A percentile compares a stretch with the other conserved stretches of the same genome.
Evolutionary conservation across 2,797 vertebrate species (phyloP).

Genomic region (Melanogrammus aeglefinus): DNA sequence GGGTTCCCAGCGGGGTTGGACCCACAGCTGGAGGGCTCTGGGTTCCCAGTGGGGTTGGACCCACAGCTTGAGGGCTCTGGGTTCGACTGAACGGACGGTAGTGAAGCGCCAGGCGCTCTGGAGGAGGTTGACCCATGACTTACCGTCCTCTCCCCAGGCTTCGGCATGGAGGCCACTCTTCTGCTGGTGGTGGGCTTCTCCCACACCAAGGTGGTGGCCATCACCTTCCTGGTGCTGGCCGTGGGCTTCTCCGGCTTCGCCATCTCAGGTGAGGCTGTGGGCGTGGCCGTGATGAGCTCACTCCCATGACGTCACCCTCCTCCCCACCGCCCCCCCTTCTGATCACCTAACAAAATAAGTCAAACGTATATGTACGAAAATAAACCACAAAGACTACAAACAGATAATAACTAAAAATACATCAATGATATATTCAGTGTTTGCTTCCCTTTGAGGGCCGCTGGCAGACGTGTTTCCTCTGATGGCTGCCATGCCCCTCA

Average conservation of each 20-base stretch:
- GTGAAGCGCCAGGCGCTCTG: no score
- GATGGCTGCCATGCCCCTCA: no score
- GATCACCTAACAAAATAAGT: no score
- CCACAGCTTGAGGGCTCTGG: not conserved
- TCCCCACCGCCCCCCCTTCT: no score
- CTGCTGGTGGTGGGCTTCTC: slow-evolving; percentile 91
- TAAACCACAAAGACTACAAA: no score
- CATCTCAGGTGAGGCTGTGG: slow-evolving; percentile 79
- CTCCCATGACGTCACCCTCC: not conserved
- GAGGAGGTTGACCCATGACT: no score
- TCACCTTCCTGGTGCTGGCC: slow-evolving; percentile 86
- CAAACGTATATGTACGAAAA: no score
- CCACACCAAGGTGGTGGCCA: slow-evolving; percentile 85
- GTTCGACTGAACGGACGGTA: no score
- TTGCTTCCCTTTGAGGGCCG: no score
- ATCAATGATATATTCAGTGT: no score
- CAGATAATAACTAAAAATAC: no score
- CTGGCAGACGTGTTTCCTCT: no score
- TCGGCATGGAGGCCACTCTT: slow-evolving; percentile 89
- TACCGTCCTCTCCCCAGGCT: slow-evolving; percentile 60
- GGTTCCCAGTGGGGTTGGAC: not conserved
- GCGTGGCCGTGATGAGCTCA: not conserved
- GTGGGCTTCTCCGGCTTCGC: slow-evolving; percentile 93
- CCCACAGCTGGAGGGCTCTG: not conserved
- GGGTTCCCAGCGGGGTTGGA: not conserved